Evolutionary conservation across 2,113 vertebrate species (phyloP), one percentile per base, ranked within the genome.

Genomic region (Romanogobio albipinnatus): DNA sequence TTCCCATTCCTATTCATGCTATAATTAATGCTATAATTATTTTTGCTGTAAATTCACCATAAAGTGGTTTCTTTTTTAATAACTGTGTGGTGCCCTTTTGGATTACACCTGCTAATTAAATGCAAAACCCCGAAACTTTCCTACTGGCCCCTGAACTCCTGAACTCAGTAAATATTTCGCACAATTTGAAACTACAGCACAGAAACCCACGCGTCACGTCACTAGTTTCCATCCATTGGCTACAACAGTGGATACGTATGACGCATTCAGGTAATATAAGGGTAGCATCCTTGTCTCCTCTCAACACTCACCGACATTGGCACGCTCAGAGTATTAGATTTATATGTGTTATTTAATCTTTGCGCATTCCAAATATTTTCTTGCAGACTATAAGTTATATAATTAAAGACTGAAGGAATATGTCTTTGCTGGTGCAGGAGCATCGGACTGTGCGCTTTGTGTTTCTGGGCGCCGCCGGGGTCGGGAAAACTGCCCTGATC

Each of bases 401-500:
- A 53, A 26, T 76, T 33, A 26, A 1, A 14, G 26, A 29, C 47
- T 29, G 73, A 53, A 51, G 47, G 11, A 33, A n/a, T 85, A 94
- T 94, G 92, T 87, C 92, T 58, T 64, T 49, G 11, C n/a, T 90
- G 0, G 90, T 74, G 2, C 86, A 81, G 10, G 87, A 86, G 56
- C 81, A 74, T 36, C 84, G 79, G 61, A 88, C 86, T 1, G 88
- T 93, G 19, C 93, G 94, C 58, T 76, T 95, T 77, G 93, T 93
- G 73, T 91, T 95, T 90, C 83, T 95, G 2, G 95, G 95, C 0
- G 92, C 94, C 2, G 94, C 94, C 0, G 89, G 92, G 1, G 94
- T 95, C 73, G 95, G 95, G 0, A 95, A 95, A 88, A 93, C 89
- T 7, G 88, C 94, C 22, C 91, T 95, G 77, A 93, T 95, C 89